A percentile compares a stretch with the other conserved stretches of the same genome.
Evolutionary conservation across 2,113 vertebrate species (phyloP).

Genomic region (Patagioenas fasciata): DNA sequence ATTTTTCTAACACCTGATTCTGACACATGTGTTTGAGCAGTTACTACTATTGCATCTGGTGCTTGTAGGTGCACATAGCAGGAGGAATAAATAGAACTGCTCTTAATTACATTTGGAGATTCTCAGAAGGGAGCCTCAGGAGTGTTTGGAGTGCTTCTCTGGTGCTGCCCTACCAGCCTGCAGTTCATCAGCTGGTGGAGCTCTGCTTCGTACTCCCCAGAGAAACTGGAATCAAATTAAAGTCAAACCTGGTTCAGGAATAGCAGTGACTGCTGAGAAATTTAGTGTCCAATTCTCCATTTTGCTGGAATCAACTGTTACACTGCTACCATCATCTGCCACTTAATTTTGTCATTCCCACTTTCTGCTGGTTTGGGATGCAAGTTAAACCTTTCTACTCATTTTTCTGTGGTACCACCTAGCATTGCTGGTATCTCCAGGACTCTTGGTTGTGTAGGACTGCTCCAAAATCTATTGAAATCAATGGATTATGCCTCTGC

Average conservation of each 20-base stretch:
- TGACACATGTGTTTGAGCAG: not conserved
- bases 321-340: not conserved
- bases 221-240: not conserved
- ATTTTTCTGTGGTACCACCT: not conserved
- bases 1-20: not conserved
- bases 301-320: not conserved
- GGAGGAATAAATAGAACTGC: not conserved
- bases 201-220: not conserved
- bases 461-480: not conserved
- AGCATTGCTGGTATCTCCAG: not conserved
- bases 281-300: not conserved
- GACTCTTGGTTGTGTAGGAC: fast-evolving
- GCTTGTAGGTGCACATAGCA: not conserved
- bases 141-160: not conserved
- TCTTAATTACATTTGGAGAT: not conserved
- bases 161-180: not conserved
- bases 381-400: not conserved
- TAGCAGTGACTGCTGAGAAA: not conserved
- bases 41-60: not conserved
- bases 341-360: not conserved
- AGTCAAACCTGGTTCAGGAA: not conserved
- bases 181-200: not conserved
- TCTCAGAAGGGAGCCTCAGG: not conserved
- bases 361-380: not conserved
- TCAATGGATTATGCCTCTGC: not conserved